Evolutionary conservation across 2,797 vertebrate genomes (phyloP).

Genomic region (Acridotheres tristis): DNA sequence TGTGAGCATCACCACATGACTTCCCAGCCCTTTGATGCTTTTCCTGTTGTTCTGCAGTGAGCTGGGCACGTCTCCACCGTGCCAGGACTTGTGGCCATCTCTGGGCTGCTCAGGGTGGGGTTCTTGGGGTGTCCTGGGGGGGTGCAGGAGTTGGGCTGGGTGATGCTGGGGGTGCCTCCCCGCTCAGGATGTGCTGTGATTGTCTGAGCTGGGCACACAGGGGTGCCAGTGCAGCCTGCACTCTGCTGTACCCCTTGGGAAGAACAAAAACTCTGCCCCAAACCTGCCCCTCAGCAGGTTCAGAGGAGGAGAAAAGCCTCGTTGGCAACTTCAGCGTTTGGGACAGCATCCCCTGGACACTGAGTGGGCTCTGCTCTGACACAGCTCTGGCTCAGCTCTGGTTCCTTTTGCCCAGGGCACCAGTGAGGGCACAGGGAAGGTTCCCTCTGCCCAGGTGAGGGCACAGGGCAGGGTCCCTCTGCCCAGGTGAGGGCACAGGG

Average conservation of each 20-base stretch:
- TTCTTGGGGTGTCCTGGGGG: background rate
- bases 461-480: background rate
- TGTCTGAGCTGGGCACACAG: background rate
- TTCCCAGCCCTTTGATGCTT: background rate
- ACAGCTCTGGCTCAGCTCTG: background rate
- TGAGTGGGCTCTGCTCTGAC: background rate
- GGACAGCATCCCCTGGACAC: background rate
- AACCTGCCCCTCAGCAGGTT: background rate
- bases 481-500: background rate
- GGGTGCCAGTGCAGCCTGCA: background rate
- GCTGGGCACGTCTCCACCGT: background rate
- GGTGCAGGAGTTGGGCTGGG: background rate
- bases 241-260: background rate
- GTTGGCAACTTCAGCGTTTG: background rate
- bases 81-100: background rate
- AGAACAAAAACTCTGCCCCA: background rate
- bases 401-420: background rate
- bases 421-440: too few relatives aligned
- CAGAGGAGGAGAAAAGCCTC: background rate
- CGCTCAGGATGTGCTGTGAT: rapidly evolving
- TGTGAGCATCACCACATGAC: background rate
- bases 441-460: background rate
- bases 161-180: background rate
- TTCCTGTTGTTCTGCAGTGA: background rate
- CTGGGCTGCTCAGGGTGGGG: background rate